Conservation (phyloP, 2,113 vertebrate species). For the Typhlomys cinereus region DNA sequence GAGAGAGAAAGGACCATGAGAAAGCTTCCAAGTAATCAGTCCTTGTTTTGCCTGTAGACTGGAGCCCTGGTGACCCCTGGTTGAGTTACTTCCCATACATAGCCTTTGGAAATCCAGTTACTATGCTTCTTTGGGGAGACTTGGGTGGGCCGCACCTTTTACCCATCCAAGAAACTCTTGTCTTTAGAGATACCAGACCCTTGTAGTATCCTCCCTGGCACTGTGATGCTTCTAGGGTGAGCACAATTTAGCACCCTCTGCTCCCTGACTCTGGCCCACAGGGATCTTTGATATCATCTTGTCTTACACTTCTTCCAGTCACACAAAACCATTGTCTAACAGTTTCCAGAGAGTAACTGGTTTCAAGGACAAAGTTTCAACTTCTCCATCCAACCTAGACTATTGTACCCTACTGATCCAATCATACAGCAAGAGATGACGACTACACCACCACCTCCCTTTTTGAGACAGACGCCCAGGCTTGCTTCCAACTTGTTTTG, state of each 20-base stretch:
- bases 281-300: neutral
- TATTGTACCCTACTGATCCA: rapidly evolving
- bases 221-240: neutral
- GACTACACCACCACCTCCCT: rapidly evolving
- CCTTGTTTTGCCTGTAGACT: neutral
- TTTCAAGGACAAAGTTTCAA: neutral
- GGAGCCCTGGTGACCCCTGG: neutral
- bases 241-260: neutral
- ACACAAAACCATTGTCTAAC: neutral
- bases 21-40: neutral
- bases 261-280: neutral
- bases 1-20: neutral
- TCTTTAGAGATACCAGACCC: neutral
- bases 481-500: neutral
- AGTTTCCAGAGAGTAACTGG: neutral
- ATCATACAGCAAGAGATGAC: neutral
- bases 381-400: neutral
- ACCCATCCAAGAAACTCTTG: neutral
- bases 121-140: neutral
- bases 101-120: neutral
- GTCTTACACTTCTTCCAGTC: neutral
- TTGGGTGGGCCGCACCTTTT: neutral
- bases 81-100: neutral
- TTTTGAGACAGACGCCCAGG: neutral
- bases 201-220: neutral